phyloP scores from a whole-genome alignment of 2,797 vertebrate genomes.

The Cirrhinus mrigala region DNA sequence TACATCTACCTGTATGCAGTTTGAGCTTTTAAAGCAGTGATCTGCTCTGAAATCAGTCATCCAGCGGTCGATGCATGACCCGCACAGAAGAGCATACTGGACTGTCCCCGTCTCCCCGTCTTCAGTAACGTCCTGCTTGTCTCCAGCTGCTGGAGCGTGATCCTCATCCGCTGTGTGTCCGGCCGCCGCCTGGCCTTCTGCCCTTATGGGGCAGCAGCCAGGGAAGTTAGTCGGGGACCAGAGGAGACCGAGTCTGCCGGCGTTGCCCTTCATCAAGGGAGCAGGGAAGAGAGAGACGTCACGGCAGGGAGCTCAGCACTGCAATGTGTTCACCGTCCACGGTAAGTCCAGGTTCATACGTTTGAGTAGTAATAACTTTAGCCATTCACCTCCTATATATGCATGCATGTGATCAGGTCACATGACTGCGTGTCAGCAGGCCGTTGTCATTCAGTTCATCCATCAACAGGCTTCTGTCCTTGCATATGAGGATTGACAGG shows the following conservation, averaged over 20 bases:
- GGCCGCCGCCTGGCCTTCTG: conserved; percentile 80
- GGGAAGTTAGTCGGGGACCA: conserved; percentile 98
- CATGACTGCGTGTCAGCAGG: not conserved
- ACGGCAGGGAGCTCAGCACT: conserved; percentile 87
- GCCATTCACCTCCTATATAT: not conserved
- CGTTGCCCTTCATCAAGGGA: conserved; percentile 94
- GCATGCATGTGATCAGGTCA: not conserved
- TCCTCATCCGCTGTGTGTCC: conserved; percentile 76
- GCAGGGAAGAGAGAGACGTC: conserved; percentile 89
- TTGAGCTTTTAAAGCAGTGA: not conserved
- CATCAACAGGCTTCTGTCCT: not conserved
- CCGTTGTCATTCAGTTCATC: not conserved
- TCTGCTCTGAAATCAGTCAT: not conserved
- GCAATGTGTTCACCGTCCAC: conserved; percentile 94
- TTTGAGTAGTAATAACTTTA: not conserved
- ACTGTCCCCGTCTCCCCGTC: not conserved
- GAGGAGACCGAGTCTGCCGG: conserved; percentile 95
- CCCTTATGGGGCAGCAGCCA: conserved; percentile 99
- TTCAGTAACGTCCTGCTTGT: not conserved
- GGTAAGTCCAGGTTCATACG: conserved; percentile 80
- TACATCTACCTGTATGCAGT: not conserved
- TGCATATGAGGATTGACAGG: not conserved
- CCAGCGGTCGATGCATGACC: not conserved
- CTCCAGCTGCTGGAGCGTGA: conserved; percentile 53
- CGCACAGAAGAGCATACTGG: not conserved